Evolutionary conservation across 2,113 vertebrate genomes (phyloP), one percentile per base, ranked within the genome.

Genomic region (Oxyura jamaicensis): DNA sequence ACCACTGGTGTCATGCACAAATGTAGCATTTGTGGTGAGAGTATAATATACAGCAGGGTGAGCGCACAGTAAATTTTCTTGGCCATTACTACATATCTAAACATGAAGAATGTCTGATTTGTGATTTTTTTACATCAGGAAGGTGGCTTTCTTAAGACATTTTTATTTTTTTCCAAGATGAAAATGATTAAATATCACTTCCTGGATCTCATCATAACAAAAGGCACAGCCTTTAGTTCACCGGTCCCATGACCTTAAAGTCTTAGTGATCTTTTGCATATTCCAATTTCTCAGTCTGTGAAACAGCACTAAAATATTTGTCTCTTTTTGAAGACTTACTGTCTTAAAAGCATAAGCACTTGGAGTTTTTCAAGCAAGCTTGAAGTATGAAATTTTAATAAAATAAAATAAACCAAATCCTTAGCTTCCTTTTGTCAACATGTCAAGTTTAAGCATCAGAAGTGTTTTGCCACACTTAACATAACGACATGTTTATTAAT

Each of bases 401-500:
- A 89, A 73, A 8, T 10, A 56, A 87, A 93, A 55, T 23, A 55
- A 88, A 36, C 13, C 12, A 86, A 72, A 69, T 62, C 23, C 31
- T 91, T n/a, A 76, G 25, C 52, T 93, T 75, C 36, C 5, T 91
- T 88, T 93, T 82, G 62, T 86, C 71, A 76, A 44, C 58, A 35
- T 18, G 46, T 55, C 86, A 84, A 82, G 46, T 82, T 55, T 65
- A 86, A 90, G 44, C 66, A 88, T 50, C 53, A 82, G 60, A 68
- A 58, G 74, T 59, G 48, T 65, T 93, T 93, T 91, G 29, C 62
- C 46, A 79, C 73, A 89, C 48, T 88, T 95, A 82, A 50, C 22
- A 56, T 91, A 95, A 93, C 86, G 89, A 93, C 59, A 86, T 84
- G 77, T 92, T 95, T 91, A 92, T 92, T 93, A 95, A 92, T 92